Percentiles rank a stretch among this genome's conserved stretches.
phyloP scores from a whole-genome alignment of 2,113 vertebrate species.

The Oophaga pumilio region DNA sequence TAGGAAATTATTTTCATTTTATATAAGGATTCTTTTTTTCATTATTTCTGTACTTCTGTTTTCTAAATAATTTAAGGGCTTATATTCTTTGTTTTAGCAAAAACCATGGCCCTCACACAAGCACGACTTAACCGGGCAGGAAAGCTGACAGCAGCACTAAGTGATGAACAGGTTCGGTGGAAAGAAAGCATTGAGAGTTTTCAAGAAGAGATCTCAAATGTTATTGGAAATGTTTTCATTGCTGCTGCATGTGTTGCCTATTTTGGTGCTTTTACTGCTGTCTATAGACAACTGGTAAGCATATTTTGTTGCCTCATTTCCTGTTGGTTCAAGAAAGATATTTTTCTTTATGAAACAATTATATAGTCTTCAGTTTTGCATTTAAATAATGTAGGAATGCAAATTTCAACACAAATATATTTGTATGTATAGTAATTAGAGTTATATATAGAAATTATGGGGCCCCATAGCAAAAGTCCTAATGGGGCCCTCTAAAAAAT shows the following conservation, averaged over 20 bases:
- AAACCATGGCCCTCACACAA: conserved; percentile 78
- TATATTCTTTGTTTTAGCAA: conserved; percentile 65
- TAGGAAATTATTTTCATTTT: too few relatives aligned
- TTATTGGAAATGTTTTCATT: conserved; percentile 83
- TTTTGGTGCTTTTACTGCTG: conserved; percentile 82
- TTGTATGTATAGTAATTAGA: too few relatives aligned
- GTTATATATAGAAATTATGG: too few relatives aligned
- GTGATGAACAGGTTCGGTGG: conserved; percentile 83
- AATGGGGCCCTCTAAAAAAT: too few relatives aligned
- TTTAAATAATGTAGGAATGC: too few relatives aligned
- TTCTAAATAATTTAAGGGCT: neutral
- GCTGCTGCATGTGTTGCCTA: conserved; percentile 83
- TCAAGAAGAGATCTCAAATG: conserved; percentile 77
- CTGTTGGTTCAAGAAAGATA: neutral
- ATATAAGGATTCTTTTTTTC: neutral
- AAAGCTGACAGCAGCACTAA: conserved; percentile 78
- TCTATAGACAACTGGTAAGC: conserved; percentile 79
- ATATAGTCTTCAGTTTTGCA: too few relatives aligned
- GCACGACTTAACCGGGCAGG: conserved; percentile 75
- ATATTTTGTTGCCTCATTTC: neutral
- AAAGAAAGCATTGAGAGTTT: conserved; percentile 78
- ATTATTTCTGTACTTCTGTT: neutral
- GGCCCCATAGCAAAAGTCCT: too few relatives aligned
- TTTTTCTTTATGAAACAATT: neutral
- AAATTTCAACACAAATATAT: too few relatives aligned